Base-by-base conservation (phyloP, 2,797 vertebrate genomes). In the Octomys mimax region DNA sequence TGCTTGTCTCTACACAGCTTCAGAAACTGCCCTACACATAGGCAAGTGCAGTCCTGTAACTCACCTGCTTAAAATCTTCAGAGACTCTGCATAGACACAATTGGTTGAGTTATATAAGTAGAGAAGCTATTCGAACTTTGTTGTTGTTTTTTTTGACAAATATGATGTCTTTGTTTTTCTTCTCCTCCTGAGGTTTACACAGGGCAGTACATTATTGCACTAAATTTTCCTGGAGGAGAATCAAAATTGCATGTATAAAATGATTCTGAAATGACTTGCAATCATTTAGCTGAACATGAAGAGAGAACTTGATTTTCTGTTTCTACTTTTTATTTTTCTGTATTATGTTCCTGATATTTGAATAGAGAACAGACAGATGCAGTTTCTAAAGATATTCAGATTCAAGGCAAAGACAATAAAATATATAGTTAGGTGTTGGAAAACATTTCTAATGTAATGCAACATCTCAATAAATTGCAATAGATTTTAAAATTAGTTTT, bases 401-500 rank as follows among this genome's bases (percentile, higher is more conserved):
- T 94, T 91, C 79, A 92, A 71, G 21, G 84, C 5, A 82, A 89
- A 79, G 4, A 0, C 28, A 79, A 73, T 84, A 61, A 80, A 85
- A 39, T 71, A 59, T 31, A 19, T 79, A 49, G 78, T 73, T 84
- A 68, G 89, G 87, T 46, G 28, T 88, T 78, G 28, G 33, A 70
- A 87, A 87, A 36, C 11, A 80, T n/a, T 85, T 59, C 36, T 61
- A 61, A 42, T 78, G 0, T 62, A 66, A 62, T 75, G 24, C 7
- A 66, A 21, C 88, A 64, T 89, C 54, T 21, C 66, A 73, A 31
- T 77, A 84, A n/a, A 24, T 21, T 90, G 28, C 54, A 68, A 31
- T 85, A 84, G n/a, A 19, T 21, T 90, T 22, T 54, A 81, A 90
- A 92, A 85, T 84, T 49, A 89, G 33, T 92, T 95, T 93, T 28